Base-by-base conservation (phyloP, 2,113 vertebrate species). In the Macaca fascicularis region DNA sequence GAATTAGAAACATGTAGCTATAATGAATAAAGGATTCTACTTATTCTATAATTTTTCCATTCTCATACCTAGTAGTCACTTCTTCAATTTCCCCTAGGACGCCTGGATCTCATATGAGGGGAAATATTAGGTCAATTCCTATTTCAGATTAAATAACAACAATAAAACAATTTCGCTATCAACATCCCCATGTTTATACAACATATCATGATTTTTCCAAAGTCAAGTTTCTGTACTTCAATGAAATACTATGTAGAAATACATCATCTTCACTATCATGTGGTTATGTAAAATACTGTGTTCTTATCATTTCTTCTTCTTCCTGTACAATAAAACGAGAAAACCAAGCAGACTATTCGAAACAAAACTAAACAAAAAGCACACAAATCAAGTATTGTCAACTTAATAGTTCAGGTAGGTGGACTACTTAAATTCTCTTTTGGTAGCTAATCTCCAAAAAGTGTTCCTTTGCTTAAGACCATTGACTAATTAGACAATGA, bases 361-460 rank as follows among this genome's bases (percentile, higher is more conserved):
- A 82, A 59, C 12, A 85, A 90, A 96, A 84, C 38, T 45, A 82
- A 93, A 64, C 35, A 50, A 59, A 92, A 82, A 82, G 6, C 38
- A 82, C 2, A 75, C 23, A 78, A 85, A 91, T 70, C 30, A 70
- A 91, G 72, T 57, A 40, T 64, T 79, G 52, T 79, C 70, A 72
- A 72, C 9, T 32, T 89, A 72, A 55, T 64, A 80, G 20, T 35
- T 79, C 35, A 84, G 30, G 64, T 76, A 7, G 5, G 7, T 72
- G 11, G 35, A 88, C 70, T 93, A 95, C 20, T 25, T 81, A 84
- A 96, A 78, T 40, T 89, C 2, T 45, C 17, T 72, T 92, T 91
- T 45, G 35, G 8, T 94, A 72, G 8, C n/a, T 84, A 94, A 92
- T 52, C 30, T 20, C 92, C 70, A 55, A 69, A 97, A 96, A 61